A percentile compares a stretch with the other conserved stretches of the same genome.
Evolutionary conservation across 2,888 invertebrate species (phyloP).

Genomic region (Lithophane socia): DNA sequence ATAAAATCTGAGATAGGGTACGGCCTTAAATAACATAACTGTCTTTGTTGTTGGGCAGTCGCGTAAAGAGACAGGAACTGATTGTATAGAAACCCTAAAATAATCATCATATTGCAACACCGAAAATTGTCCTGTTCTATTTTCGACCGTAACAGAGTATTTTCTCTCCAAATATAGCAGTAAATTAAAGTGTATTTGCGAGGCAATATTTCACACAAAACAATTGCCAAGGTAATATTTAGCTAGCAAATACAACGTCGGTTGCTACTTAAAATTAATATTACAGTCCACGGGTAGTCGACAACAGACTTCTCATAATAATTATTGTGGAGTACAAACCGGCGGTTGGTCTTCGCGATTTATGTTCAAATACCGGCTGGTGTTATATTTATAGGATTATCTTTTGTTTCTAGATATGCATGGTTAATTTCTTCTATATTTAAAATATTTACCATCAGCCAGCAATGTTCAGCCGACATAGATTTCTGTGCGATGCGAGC

Average conservation of each 20-base stretch:
- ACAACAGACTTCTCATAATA: conserved; percentile 71
- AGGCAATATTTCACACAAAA: conserved; percentile 62
- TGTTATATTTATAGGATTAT: conserved; percentile 28
- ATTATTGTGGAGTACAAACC: conserved; percentile 68
- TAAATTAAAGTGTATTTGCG: conserved; percentile 58
- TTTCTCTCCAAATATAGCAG: conserved; percentile 47
- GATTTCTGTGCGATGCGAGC: too few species aligned
- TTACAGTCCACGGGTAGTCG: conserved; percentile 71
- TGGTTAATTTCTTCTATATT: neutral
- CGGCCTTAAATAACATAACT: neutral
- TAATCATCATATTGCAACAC: conserved; percentile 18
- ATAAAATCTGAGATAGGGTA: too few species aligned
- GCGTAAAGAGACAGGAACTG: neutral
- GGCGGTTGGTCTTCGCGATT: conserved; percentile 51
- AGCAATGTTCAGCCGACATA: too few species aligned
- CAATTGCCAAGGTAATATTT: conserved; percentile 69
- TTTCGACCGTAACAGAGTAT: conserved; percentile 31
- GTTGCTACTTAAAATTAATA: conserved; percentile 78
- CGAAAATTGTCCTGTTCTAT: conserved; percentile 28
- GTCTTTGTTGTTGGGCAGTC: accelerated
- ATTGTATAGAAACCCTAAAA: neutral
- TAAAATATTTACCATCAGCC: neutral
- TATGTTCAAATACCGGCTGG: conserved; percentile 19
- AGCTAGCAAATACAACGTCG: conserved; percentile 70
- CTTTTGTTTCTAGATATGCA: conserved; percentile 16